A percentile compares a stretch with the other conserved stretches of the same genome.
These are phyloP conservation scores for Oncorhynchus keta DNA, from an alignment of 2,113 vertebrate species.

Conservation along the genomic window DNA sequence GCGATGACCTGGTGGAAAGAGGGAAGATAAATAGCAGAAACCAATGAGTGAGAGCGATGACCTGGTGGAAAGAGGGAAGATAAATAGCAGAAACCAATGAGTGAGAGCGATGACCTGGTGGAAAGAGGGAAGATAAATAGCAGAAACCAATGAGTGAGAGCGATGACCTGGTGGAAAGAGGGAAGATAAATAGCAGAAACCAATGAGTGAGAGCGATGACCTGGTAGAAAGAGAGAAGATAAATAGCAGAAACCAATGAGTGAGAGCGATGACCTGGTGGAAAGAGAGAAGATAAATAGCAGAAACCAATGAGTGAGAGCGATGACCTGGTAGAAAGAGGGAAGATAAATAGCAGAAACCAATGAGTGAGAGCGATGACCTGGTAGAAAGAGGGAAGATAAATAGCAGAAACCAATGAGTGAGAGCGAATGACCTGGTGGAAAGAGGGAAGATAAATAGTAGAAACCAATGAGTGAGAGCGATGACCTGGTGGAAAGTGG, in stretches of 20 bases:
- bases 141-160: background rate
- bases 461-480: background rate
- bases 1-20: background rate
- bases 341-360: conserved; percentile 10
- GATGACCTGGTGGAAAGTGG: background rate
- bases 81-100: background rate
- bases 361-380: background rate
- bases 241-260: background rate
- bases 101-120: background rate
- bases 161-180: background rate
- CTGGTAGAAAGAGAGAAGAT: background rate
- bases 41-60: background rate
- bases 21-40: conserved; percentile 11
- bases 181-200: conserved; percentile 4
- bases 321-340: background rate
- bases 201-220: background rate
- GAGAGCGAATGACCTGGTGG: background rate
- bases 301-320: background rate
- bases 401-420: background rate
- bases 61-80: conserved; percentile 1
- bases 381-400: background rate
- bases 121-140: conserved; percentile 8
- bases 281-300: conserved; percentile 9
- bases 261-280: background rate
- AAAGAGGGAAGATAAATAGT: conserved; percentile 8